These are phyloP conservation scores for Drosophila subsilvestris DNA, from an alignment of 2,888 invertebrate species.

Conservation along the genomic window DNA sequence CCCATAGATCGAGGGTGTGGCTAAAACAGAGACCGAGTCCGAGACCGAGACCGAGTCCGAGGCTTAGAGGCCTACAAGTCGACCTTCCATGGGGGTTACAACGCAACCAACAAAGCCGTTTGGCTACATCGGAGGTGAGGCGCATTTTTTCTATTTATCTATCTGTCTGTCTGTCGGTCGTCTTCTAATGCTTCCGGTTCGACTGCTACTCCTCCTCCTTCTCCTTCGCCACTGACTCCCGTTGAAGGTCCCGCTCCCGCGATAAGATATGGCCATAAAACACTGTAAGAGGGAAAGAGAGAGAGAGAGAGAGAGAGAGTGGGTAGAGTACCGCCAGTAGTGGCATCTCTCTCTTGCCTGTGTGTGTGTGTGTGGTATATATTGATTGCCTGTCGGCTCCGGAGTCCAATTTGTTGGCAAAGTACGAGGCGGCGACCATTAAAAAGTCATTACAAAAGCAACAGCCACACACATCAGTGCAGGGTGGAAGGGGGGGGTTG, in stretches of 20 bases:
- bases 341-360: background rate
- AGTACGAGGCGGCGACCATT: conserved; percentile 63
- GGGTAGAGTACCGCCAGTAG: background rate
- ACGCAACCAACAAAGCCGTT: conserved; percentile 47
- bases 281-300: background rate
- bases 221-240: conserved; percentile 21
- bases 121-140: conserved; percentile 12
- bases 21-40: background rate
- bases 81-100: conserved; percentile 24
- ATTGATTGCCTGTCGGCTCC: conserved; percentile 66
- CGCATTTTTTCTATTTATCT: conserved; percentile 18
- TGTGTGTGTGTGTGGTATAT: conserved; percentile 12
- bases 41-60: conserved; percentile 8
- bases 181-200: conserved; percentile 78
- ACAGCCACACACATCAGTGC: conserved; percentile 20
- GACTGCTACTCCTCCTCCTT: conserved; percentile 43
- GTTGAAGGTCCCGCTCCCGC: conserved; percentile 41
- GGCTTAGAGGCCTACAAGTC: conserved; percentile 22
- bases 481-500: background rate
- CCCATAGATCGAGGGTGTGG: conserved; percentile 1
- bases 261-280: conserved; percentile 47
- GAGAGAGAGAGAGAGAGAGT: background rate
- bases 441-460: conserved; percentile 72
- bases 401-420: conserved; percentile 52
- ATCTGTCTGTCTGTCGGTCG: conserved; percentile 30